A percentile compares a stretch with the other conserved stretches of the same genome.
Conservation (phyloP, 1,140 invertebrate species). For the Cydia amplana region DNA sequence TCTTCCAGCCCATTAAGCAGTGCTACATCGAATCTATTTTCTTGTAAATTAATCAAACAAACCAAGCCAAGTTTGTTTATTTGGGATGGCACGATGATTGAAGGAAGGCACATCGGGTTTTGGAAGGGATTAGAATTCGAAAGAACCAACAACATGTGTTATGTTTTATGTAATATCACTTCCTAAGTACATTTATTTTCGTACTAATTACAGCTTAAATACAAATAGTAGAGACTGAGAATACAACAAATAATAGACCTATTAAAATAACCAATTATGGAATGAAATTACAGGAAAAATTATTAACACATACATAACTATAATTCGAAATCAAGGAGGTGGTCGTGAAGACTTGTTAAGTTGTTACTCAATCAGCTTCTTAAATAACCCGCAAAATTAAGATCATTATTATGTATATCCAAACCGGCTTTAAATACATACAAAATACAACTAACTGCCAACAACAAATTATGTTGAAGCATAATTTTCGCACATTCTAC, state of each 20-base stretch:
- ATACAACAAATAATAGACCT: not conserved
- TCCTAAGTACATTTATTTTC: too few relatives aligned
- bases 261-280: not conserved
- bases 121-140: not conserved
- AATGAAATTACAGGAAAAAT: not conserved
- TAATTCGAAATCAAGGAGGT: not conserved
- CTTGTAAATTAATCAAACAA: slow-evolving; percentile 14
- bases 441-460: slow-evolving; percentile 12
- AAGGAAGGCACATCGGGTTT: not conserved
- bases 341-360: not conserved
- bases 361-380: not conserved
- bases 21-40: slow-evolving; percentile 3
- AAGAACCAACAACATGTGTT: not conserved
- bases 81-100: not conserved
- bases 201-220: too few relatives aligned
- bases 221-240: too few relatives aligned
- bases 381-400: not conserved
- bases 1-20: slow-evolving; percentile 6
- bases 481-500: slow-evolving; percentile 17
- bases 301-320: not conserved
- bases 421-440: slow-evolving; percentile 6
- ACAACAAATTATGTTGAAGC: slow-evolving; percentile 10
- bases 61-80: slow-evolving; percentile 10
- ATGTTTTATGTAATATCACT: too few relatives aligned
- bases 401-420: not conserved